Evolutionary conservation across 2,888 invertebrate species (phyloP).

Genomic region (Tipula lateralis): DNA sequence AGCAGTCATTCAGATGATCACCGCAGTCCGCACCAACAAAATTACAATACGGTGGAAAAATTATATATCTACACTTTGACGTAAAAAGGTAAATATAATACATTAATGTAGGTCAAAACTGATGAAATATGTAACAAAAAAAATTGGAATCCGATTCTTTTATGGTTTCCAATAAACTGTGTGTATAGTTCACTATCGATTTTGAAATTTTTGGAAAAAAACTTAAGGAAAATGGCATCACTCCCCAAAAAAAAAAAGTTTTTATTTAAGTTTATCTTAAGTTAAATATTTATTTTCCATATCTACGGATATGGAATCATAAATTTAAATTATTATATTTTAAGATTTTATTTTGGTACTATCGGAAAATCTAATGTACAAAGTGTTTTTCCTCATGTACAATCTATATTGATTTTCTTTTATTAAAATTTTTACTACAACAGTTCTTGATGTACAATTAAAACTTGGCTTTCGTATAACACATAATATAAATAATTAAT

Average conservation of each 20-base stretch:
- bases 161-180: neutral
- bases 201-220: neutral
- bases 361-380: neutral
- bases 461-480: neutral
- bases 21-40: neutral
- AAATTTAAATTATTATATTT: neutral
- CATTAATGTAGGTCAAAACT: conserved; percentile 9
- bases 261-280: neutral
- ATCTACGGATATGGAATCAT: neutral
- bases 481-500: neutral
- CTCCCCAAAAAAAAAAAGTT: neutral
- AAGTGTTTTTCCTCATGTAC: neutral
- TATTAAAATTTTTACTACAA: neutral
- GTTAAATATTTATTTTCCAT: neutral
- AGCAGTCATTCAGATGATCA: neutral
- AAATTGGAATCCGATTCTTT: neutral
- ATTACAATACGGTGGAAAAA: neutral
- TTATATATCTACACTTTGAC: neutral
- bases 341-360: neutral
- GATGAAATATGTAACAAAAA: neutral
- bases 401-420: neutral
- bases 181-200: neutral
- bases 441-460: neutral
- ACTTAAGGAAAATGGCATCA: neutral
- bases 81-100: conserved; percentile 24